Base-by-base conservation (phyloP, 2,888 invertebrate species). In the Watsonalla cultraria region DNA sequence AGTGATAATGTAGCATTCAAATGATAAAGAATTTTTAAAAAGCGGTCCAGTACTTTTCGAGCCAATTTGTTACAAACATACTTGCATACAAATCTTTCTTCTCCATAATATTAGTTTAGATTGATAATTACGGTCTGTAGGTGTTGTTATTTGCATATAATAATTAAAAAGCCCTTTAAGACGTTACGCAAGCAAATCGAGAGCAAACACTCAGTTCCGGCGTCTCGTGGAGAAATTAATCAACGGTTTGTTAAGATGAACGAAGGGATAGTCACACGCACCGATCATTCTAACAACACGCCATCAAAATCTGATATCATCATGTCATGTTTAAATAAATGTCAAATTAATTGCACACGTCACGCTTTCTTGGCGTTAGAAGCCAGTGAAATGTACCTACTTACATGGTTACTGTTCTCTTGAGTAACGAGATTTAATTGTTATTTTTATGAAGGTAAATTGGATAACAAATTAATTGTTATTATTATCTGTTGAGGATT, bases 321-420 rank as follows among this genome's bases (percentile, higher is more conserved):
- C 60, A 46, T 64, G 70, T 75, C 74, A 68, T 70, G 73, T 70
- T 67, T 61, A 66, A 58, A 70, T 68, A 70, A 76, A 72, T 65
- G 67, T 65, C 66, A 68, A 76, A 80, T 76, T 80, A 80, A 82
- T 78, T 78, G 75, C 71, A 65, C 54, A 54, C 57, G 68, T 66
- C 68, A 81, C 78, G 84, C 84, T 84, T 81, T 84, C 84, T 83
- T 57, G 68, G 52, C 57, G 15, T 65, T 51, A 69, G 61, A 60
- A 64, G 59, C 58, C 55, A 60, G 65, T 60, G 63, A 63, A 64
- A 65, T 64, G 54, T 51, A 55, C 47, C 46, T 55, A 51, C 61
- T 55, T 60, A 24, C 24, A 24, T 55, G 51, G 60, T 55, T 60
- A 54, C 58, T 66, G 58, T 62, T 51, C n/a, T 51, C 45, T 42